These are phyloP conservation scores for Bruchidius siliquastri DNA, from an alignment of 2,888 invertebrate genomes.

Conservation along the genomic window DNA sequence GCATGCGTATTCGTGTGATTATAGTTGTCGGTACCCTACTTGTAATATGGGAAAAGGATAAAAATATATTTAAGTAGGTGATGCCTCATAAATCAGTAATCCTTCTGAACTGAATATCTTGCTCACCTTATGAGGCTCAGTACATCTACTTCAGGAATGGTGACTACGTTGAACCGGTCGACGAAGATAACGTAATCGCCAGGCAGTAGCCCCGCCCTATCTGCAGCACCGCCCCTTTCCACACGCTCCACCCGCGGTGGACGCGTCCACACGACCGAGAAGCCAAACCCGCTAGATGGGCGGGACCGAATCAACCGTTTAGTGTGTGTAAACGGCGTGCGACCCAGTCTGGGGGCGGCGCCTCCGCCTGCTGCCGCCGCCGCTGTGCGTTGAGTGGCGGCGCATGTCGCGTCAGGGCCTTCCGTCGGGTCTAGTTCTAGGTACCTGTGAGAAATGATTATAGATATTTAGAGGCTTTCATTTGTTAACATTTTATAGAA, in stretches of 20 bases:
- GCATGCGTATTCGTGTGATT: no score
- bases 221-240: conserved; percentile 76
- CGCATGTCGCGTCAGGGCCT: conserved; percentile 57
- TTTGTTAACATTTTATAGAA: no score
- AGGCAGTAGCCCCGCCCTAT: conserved; percentile 74
- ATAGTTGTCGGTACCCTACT: no score
- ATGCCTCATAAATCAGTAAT: no score
- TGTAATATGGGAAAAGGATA: no score
- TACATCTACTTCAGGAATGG: conserved; percentile 70
- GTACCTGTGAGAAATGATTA: conserved; percentile 45
- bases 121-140: conserved; percentile 53
- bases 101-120: no score
- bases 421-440: conserved; percentile 76
- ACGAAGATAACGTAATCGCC: conserved; percentile 88
- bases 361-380: conserved; percentile 34
- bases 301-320: conserved; percentile 51
- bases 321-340: conserved; percentile 80
- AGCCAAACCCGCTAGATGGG: conserved; percentile 65
- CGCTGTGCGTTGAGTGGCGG: conserved; percentile 51
- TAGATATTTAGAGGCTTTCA: not conserved
- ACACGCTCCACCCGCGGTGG: conserved; percentile 82
- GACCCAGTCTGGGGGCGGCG: conserved; percentile 48
- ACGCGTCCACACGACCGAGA: conserved; percentile 85
- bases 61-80: no score
- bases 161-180: conserved; percentile 81